Percentiles rank a stretch among this genome's conserved stretches.
Evolutionary conservation across 30 jellyfish, hydroid and myxozoan species (phyloP).

Genomic region (Sanderia malayensis): DNA sequence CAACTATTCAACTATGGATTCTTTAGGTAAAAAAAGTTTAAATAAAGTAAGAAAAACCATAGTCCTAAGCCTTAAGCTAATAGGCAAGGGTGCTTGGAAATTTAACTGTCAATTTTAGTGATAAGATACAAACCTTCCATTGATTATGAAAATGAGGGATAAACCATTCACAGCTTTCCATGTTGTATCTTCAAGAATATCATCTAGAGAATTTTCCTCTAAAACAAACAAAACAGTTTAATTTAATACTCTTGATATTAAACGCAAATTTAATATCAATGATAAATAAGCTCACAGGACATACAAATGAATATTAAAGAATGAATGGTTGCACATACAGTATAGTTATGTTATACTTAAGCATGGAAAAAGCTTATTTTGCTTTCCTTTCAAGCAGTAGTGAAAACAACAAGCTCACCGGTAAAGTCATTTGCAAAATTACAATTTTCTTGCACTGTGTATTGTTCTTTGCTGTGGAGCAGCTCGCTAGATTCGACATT

Average conservation of each 20-base stretch:
- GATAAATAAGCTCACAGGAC: no score
- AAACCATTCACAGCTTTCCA: slow-evolving; percentile 39
- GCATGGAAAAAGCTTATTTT: background rate
- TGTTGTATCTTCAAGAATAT: slow-evolving; percentile 10
- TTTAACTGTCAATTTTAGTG: background rate
- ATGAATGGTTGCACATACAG: background rate
- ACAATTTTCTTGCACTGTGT: background rate
- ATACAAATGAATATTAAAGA: background rate
- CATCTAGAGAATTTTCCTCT: slow-evolving; percentile 25
- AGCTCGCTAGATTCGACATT: background rate
- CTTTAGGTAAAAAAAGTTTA: no score
- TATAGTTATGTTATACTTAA: background rate
- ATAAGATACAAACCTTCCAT: background rate
- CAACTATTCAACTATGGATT: no score
- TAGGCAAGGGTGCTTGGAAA: no score
- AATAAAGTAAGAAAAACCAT: no score
- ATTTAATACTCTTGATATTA: no score
- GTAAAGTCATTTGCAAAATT: background rate
- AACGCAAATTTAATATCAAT: no score
- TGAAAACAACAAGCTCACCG: background rate
- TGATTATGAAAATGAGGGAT: background rate
- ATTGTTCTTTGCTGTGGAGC: background rate
- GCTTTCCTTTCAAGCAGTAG: background rate
- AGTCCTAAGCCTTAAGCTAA: no score
- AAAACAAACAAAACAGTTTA: background rate